phyloP scores from a whole-genome alignment of 2,797 vertebrate genomes.

The Rhabdomys pumilio region DNA sequence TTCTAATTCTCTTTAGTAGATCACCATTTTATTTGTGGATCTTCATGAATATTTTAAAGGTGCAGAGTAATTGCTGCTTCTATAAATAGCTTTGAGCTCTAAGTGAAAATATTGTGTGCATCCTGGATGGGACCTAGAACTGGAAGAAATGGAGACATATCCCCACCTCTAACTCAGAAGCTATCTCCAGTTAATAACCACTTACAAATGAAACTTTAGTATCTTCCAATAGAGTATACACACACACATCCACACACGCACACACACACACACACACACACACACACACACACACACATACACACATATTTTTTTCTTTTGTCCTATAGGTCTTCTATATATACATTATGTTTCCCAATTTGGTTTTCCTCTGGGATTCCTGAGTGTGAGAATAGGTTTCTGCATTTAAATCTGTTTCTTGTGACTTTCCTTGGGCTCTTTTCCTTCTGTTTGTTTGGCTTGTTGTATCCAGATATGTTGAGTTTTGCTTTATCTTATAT shows the following conservation, averaged over 20 bases:
- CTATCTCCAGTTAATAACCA: neutral
- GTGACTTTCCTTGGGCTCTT: neutral
- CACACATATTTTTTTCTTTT: neutral
- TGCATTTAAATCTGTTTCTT: neutral
- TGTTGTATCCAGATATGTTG: neutral
- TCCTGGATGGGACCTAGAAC: neutral
- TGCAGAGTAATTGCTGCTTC: conserved; percentile 27
- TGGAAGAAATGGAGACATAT: neutral
- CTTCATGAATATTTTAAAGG: neutral
- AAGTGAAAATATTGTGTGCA: conserved; percentile 29
- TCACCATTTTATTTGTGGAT: neutral
- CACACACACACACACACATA: no score
- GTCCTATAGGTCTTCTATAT: neutral
- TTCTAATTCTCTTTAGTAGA: conserved; percentile 34
- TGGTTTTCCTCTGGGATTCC: neutral
- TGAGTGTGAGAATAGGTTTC: neutral
- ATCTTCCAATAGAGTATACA: neutral
- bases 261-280: no score
- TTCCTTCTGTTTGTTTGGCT: neutral
- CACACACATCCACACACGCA: no score
- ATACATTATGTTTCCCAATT: neutral
- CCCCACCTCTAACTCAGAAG: neutral
- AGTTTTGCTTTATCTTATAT: neutral
- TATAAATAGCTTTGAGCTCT: conserved; percentile 42
- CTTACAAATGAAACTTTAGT: neutral